These are phyloP conservation scores for Todiramphus chloris DNA, from an alignment of 2,113 vertebrate species.

Conservation along the genomic window DNA sequence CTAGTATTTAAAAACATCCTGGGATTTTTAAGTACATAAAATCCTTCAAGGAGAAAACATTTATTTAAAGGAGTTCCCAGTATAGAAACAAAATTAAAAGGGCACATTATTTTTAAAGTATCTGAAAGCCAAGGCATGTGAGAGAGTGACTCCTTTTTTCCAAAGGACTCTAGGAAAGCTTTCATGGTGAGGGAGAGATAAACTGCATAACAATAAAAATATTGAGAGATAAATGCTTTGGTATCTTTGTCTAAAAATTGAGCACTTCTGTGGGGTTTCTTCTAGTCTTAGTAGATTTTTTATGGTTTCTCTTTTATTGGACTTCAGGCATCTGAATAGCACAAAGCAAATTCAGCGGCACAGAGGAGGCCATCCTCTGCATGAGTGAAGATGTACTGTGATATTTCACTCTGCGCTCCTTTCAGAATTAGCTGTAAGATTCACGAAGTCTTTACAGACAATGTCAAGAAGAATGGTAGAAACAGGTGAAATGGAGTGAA, in stretches of 20 bases:
- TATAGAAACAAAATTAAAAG: neutral
- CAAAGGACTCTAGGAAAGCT: neutral
- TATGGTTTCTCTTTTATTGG: neutral
- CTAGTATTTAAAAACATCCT: neutral
- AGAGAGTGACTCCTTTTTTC: neutral
- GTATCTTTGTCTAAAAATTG: neutral
- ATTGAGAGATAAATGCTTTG: neutral
- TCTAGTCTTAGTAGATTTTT: neutral
- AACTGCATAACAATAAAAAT: neutral
- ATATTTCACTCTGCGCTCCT: neutral
- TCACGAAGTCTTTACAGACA: neutral
- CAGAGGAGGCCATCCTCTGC: neutral
- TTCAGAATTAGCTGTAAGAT: neutral
- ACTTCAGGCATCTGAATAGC: neutral
- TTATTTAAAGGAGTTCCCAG: neutral
- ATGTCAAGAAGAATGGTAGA: neutral
- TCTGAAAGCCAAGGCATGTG: neutral
- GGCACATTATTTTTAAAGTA: neutral
- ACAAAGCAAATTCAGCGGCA: neutral
- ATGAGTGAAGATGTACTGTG: neutral
- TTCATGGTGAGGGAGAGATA: neutral
- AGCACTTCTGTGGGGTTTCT: neutral
- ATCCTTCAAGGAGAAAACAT: neutral
- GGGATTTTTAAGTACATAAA: neutral
- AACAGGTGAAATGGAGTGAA: neutral